Evolutionary conservation across 2,113 vertebrate genomes (phyloP).

Genomic region (Meles meles): DNA sequence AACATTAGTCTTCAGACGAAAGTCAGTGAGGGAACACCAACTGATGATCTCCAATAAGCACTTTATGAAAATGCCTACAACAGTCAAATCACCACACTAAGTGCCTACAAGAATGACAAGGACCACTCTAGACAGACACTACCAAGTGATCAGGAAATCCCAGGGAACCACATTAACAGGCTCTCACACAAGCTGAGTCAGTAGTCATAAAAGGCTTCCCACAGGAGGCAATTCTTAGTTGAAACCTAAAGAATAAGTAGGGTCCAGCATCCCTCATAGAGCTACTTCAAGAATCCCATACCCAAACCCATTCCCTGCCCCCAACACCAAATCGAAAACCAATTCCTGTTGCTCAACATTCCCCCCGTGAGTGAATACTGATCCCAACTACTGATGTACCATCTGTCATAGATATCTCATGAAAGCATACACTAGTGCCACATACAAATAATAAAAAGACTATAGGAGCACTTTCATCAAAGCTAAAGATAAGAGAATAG

Average conservation of each 20-base stretch:
- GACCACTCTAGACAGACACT: not conserved
- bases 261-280: not conserved
- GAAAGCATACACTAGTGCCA: not conserved
- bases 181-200: not conserved
- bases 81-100: constrained; percentile 21
- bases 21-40: constrained; percentile 6
- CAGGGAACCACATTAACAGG: not conserved
- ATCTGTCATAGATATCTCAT: not conserved
- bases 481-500: not conserved
- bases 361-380: not conserved
- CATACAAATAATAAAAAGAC: not conserved
- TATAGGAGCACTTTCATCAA: not conserved
- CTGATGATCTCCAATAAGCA: not conserved
- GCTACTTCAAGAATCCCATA: not conserved
- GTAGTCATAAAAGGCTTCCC: not conserved
- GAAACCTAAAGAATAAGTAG: constrained; percentile 2
- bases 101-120: not conserved
- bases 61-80: constrained; percentile 39
- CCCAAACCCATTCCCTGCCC: not conserved
- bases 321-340: not conserved
- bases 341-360: not conserved
- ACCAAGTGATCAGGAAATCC: not conserved
- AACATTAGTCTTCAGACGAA: constrained; percentile 44
- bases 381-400: not conserved
- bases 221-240: not conserved